These are phyloP conservation scores for Morinoia aosen DNA, from an alignment of 2,888 invertebrate genomes.

Conservation along the genomic window DNA sequence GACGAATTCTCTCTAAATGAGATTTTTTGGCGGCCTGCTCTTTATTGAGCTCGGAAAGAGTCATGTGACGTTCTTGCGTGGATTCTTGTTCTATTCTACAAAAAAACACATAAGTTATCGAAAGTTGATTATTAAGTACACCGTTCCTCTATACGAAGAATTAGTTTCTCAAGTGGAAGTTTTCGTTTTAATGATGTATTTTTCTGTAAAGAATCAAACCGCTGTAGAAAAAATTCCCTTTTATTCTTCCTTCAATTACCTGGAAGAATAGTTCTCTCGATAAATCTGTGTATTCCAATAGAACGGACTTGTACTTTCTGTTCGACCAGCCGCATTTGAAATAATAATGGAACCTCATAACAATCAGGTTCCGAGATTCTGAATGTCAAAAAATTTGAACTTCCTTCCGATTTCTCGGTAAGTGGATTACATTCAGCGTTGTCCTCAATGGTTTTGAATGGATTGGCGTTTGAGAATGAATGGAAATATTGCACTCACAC, in stretches of 20 bases:
- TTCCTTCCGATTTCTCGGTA: not conserved
- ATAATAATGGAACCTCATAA: not conserved
- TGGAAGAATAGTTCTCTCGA: not conserved
- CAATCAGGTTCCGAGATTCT: not conserved
- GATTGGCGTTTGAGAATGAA: not conserved
- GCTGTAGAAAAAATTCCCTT: not conserved
- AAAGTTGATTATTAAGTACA: not conserved
- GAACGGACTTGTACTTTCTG: not conserved
- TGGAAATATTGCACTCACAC: not conserved
- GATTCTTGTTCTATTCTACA: not conserved
- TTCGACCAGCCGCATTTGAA: not conserved
- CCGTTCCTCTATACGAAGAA: not conserved
- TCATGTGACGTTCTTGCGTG: not conserved
- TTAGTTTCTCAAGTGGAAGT: not conserved
- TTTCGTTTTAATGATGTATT: not conserved
- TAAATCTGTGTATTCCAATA: not conserved
- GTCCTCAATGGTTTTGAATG: not conserved
- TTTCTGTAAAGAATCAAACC: not conserved
- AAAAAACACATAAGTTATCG: not conserved
- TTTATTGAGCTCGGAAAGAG: not conserved
- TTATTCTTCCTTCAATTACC: not conserved
- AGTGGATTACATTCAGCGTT: not conserved
- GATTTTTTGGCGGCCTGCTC: conserved; percentile 5
- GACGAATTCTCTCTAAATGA: not conserved
- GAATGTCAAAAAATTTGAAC: not conserved